These are phyloP conservation scores for Amphipoea oculea DNA, from an alignment of 2,888 invertebrate genomes.

Conservation along the genomic window DNA sequence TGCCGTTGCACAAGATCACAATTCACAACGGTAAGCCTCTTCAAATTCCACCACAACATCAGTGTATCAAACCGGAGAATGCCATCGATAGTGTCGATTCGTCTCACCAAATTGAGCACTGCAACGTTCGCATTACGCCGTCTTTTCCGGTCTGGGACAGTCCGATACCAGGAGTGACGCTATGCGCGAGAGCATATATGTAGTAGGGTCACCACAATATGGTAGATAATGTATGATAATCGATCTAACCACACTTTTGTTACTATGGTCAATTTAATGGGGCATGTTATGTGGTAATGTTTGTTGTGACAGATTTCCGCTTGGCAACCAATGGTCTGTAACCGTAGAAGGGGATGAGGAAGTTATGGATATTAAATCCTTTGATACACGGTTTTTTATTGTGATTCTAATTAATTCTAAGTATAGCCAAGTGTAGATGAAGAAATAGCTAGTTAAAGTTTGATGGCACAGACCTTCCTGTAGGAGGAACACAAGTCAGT, in stretches of 20 bases:
- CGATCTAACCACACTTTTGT: constrained; percentile 28
- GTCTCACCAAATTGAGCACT: constrained; percentile 63
- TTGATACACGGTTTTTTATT: not conserved
- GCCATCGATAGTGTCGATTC: constrained; percentile 53
- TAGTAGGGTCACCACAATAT: constrained; percentile 45
- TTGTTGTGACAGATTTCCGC: not conserved
- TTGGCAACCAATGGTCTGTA: constrained; percentile 1
- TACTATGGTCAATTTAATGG: constrained; percentile 17
- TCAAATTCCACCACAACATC: constrained; percentile 25
- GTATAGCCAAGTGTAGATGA: not conserved
- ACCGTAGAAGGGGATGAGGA: not conserved
- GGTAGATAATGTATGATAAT: constrained; percentile 29
- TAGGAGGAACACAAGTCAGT: not conserved
- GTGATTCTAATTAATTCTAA: not conserved
- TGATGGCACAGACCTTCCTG: not conserved
- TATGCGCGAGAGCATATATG: constrained; percentile 34
- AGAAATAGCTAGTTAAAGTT: not conserved
- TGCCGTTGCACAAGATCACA: not conserved
- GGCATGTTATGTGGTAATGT: not conserved
- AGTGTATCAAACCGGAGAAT: constrained; percentile 38
- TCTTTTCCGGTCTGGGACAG: constrained; percentile 66
- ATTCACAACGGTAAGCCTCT: constrained; percentile 3
- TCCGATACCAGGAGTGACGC: constrained; percentile 26
- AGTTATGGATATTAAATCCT: not conserved
- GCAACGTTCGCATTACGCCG: constrained; percentile 59